Evolutionary conservation across 2,888 invertebrate species (phyloP).

Genomic region (Dolichomitus sp.): DNA sequence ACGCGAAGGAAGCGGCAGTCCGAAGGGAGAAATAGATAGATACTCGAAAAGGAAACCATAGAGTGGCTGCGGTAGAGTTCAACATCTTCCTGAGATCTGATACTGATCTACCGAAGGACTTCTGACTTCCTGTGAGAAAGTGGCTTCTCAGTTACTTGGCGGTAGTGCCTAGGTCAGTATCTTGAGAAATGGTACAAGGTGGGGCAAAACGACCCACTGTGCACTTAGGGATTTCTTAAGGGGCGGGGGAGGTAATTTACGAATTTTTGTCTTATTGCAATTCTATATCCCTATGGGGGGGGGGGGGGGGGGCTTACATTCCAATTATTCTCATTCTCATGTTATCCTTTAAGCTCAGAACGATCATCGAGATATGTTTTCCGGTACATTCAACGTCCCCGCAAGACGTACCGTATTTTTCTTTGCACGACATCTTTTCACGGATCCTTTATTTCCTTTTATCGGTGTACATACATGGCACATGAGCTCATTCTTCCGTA

Average conservation of each 20-base stretch:
- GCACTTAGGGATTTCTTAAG: background rate
- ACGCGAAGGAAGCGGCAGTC: slow-evolving; percentile 29
- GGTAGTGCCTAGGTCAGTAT: slow-evolving; percentile 7
- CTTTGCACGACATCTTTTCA: slow-evolving; percentile 33
- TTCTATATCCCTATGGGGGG: too few relatives aligned
- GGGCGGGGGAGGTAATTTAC: too few relatives aligned
- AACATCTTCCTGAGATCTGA: slow-evolving; percentile 50
- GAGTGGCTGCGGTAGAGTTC: slow-evolving; percentile 43
- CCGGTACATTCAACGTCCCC: background rate
- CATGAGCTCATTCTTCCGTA: slow-evolving; percentile 3
- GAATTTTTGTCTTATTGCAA: too few relatives aligned
- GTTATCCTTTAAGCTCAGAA: slow-evolving; percentile 5
- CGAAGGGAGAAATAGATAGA: slow-evolving; percentile 14
- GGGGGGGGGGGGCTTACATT: background rate
- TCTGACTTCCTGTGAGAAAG: background rate
- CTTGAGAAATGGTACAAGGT: background rate
- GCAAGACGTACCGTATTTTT: slow-evolving; percentile 17
- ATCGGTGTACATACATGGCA: slow-evolving; percentile 6
- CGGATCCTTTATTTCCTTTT: slow-evolving; percentile 17
- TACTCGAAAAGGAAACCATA: slow-evolving; percentile 1
- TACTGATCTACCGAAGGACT: slow-evolving; percentile 11
- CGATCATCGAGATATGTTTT: slow-evolving; percentile 28
- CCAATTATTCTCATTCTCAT: background rate
- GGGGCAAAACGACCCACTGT: background rate
- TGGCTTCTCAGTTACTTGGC: background rate